A percentile compares a stretch with the other conserved stretches of the same genome.
Conservation (phyloP, 2,113 vertebrate species). For the Grammomys dolichurus region DNA sequence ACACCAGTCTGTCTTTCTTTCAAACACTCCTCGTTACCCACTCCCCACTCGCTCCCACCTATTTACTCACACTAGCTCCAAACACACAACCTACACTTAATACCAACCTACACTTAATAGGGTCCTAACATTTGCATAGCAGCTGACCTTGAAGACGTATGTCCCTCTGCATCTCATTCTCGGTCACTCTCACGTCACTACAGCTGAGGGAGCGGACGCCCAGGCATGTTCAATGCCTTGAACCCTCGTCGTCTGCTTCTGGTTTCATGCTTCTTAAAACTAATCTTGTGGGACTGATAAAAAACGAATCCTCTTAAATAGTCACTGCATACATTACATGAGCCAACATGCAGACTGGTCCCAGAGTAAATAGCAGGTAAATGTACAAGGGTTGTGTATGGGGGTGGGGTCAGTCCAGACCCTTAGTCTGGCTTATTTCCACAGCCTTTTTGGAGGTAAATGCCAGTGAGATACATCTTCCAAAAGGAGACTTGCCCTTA, state of each 20-base stretch:
- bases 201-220: not conserved
- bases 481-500: slow-evolving; percentile 3
- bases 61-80: too few species aligned
- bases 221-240: not conserved
- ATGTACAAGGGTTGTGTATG: not conserved
- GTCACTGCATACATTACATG: not conserved
- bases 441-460: not conserved
- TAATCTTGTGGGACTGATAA: not conserved
- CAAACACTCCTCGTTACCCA: not conserved
- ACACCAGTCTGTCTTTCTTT: not conserved
- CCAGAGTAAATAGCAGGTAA: not conserved
- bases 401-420: not conserved
- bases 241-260: not conserved
- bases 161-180: not conserved
- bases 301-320: not conserved
- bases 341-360: not conserved
- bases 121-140: too few species aligned
- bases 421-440: not conserved
- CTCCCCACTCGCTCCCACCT: too few species aligned
- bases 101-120: too few species aligned
- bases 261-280: not conserved
- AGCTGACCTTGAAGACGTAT: too few species aligned
- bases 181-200: not conserved
- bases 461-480: not conserved
- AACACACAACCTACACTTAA: too few species aligned